Base-by-base conservation (phyloP, 1,140 invertebrate species). In the Euura saliciscinereae region DNA sequence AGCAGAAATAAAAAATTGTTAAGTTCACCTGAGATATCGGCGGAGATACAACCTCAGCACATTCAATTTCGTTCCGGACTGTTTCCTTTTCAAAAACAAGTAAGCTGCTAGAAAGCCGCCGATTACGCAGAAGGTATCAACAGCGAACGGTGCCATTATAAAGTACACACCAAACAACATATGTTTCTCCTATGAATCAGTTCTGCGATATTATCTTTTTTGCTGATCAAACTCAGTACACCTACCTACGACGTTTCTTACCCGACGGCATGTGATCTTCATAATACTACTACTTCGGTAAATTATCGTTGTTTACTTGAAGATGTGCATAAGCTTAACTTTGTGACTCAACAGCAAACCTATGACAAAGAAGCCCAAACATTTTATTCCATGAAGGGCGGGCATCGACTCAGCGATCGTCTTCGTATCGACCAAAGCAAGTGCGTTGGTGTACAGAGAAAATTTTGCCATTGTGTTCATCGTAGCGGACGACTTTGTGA, bases 31-130 rank as follows among this genome's bases (percentile, higher is more conserved):
- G 6, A 84, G 67, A 77, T 85, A 85, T 69, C 84, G 74, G 77
- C 83, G 83, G 42, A 88, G 66, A 72, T 85, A 88, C 73, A 80
- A 82, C 13, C 76, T 71, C 43, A 80, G 11, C 67, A 81, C 69
- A 76, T 86, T 83, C 64, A 87, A 82, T 46, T 74, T 80, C 43
- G 79, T 72, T 13, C 78, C 75, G 73, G 83, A 86, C 43, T 83
- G 77, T 43, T 87, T 80, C 68, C 87, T 82, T 72, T 89, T 89
- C 8, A 90, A 77, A 42, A 89, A 86, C 0, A 90, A 81, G 71
- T 92, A 92, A 1, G 88, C 84, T 2, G 90, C 79, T 0, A 93
- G 81, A 2, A 92, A 80, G 66, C 92, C 92, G 80, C 91, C 92
- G 7, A 90, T 80, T 43, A 89, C 78, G 46, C 91, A 89, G 78